Base-by-base conservation (phyloP, 2,888 invertebrate species). In the Erannis defoliaria region DNA sequence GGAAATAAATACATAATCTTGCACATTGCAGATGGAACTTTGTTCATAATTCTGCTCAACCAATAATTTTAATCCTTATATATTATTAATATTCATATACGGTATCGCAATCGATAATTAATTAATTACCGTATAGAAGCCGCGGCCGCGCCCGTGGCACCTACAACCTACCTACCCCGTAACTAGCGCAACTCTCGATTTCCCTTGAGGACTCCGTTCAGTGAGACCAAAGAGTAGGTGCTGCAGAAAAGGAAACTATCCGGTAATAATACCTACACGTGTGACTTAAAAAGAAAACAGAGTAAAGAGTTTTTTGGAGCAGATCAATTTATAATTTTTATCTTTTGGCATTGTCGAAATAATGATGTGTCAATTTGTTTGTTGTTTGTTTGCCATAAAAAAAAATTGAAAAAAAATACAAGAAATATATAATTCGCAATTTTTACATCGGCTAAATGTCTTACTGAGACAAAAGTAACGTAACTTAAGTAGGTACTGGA, bases 151-250 rank as follows among this genome's bases (percentile, higher is more conserved):
- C 87, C 89, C 82, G 85, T 46, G 78, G 81, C 88, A 87, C 84
- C 83, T 80, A 51, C 40, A 12, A 18, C 26, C 40, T 29, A 51
- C 40, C 51, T 40, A 78, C 82, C 82, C 19, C 82, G 85, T 88
- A 87, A 89, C 90, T 91, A 92, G 88, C 89, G 87, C 85, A 89
- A 86, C 88, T 85, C 82, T 79, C 89, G 90, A 93, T 93, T 93
- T 93, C 93, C 93, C 93, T 75, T 69, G 92, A 92, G 93, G 80
- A 85, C 78, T 69, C 33, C 85, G 82, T 86, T 89, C 88, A 86
- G 78, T 81, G 85, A 83, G 73, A 54, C 26, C 89, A 90, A 71
- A 90, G 91, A 91, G 48, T 71, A 86, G n/a, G 18, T 1, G 21
- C 21, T 5, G 16, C 23, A 67, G 67, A 64, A 14, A 26, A 16